Conservation (phyloP, 2,113 vertebrate species). For the Labrus mixtus region DNA sequence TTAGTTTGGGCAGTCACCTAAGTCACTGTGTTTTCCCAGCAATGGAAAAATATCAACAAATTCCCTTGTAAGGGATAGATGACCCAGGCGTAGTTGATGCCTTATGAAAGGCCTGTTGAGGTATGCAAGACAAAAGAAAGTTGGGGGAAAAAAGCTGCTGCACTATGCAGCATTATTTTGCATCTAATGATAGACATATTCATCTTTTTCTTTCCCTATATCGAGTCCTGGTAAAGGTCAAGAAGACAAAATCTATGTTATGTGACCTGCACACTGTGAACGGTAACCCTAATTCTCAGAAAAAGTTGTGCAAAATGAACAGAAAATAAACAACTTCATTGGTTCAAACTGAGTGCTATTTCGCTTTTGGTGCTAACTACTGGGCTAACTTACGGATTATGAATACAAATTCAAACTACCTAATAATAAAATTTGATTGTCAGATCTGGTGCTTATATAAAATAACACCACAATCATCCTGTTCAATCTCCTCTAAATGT, state of each 20-base stretch:
- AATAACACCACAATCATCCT: constrained; percentile 20
- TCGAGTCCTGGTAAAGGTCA: not conserved
- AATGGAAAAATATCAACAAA: constrained; percentile 2
- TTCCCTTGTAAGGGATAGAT: too few relatives aligned
- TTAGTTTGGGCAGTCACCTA: too few relatives aligned
- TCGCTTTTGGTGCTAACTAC: not conserved
- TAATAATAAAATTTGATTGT: constrained; percentile 25
- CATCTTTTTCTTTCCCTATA: not conserved
- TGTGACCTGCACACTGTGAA: not conserved
- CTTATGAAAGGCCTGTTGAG: not conserved
- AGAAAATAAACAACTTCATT: not conserved
- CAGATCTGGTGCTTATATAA: constrained; percentile 23
- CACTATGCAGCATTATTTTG: not conserved
- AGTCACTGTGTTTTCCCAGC: not conserved
- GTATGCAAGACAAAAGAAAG: too few relatives aligned
- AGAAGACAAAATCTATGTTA: not conserved
- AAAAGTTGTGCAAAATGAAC: not conserved
- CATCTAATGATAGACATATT: not conserved
- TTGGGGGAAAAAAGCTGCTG: not conserved
- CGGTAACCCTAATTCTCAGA: not conserved
- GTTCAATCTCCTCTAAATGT: constrained; percentile 64
- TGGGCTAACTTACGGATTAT: constrained; percentile 2
- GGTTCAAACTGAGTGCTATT: not conserved
- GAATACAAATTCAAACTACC: not conserved
- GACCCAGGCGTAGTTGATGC: too few relatives aligned